phyloP scores from a whole-genome alignment of 2,888 invertebrate genomes.

The Lacanobia oleracea region DNA sequence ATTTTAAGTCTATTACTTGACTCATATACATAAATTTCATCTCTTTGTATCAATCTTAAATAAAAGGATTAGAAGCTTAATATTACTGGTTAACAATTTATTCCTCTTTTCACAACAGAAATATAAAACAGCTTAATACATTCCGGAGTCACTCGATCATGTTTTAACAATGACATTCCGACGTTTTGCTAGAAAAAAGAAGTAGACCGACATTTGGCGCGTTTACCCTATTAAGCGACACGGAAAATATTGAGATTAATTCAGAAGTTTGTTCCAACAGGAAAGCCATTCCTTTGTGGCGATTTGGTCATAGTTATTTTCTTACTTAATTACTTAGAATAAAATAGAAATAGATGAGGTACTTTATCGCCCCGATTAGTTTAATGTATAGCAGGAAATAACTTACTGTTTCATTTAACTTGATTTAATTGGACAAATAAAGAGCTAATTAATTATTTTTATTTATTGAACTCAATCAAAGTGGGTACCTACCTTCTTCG shows the following conservation, averaged over 20 bases:
- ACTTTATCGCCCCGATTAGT: background rate
- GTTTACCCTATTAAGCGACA: slow-evolving; percentile 22
- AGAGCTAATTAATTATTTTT: background rate
- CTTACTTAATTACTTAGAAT: background rate
- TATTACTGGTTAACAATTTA: background rate
- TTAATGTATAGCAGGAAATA: background rate
- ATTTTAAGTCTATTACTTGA: background rate
- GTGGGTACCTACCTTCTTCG: background rate
- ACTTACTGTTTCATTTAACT: background rate
- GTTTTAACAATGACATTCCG: slow-evolving; percentile 18
- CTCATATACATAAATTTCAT: background rate
- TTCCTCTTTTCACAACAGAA: background rate
- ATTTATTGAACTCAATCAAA: background rate
- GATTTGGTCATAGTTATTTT: background rate
- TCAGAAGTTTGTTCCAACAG: background rate
- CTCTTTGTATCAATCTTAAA: background rate
- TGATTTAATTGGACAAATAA: background rate
- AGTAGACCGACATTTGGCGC: background rate
- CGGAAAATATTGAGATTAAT: slow-evolving; percentile 32
- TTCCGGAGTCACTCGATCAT: slow-evolving; percentile 5
- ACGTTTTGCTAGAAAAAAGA: background rate
- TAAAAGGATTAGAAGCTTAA: background rate
- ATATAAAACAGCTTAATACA: background rate
- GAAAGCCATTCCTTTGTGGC: background rate
- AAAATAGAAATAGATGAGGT: background rate